phyloP scores from a whole-genome alignment of 30 jellyfish, hydroid and myxozoan genomes.

The Nemopilema nomurai region DNA sequence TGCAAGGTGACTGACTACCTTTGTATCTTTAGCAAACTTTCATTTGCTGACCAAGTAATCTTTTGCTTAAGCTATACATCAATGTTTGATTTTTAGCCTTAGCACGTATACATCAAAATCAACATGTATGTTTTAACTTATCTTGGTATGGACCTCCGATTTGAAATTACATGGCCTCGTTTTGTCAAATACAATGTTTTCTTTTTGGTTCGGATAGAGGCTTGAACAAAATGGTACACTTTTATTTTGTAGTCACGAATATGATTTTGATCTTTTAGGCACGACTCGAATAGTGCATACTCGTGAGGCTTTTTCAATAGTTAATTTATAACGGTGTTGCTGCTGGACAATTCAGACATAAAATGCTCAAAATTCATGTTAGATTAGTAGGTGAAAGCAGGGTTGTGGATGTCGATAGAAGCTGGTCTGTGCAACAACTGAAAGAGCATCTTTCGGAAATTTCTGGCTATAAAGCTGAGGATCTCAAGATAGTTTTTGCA shows the following conservation, averaged over 20 bases:
- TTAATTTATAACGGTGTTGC: background rate
- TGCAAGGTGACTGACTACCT: no score
- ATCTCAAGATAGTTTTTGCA: conserved; percentile 64
- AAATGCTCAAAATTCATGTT: conserved; percentile 25
- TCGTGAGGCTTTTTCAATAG: no score
- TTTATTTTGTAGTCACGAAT: background rate
- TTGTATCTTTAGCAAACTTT: no score
- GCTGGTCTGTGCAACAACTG: conserved; percentile 51
- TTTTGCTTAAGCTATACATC: no score
- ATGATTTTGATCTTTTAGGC: background rate
- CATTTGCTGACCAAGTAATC: no score
- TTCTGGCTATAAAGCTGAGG: conserved; percentile 22
- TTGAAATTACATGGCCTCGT: no score
- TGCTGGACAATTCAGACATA: background rate
- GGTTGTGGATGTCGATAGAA: conserved; percentile 25
- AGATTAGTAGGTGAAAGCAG: conserved; percentile 59
- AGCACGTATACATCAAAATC: no score
- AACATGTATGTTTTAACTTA: no score
- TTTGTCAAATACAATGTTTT: background rate
- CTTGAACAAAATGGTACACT: background rate
- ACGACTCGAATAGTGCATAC: background rate
- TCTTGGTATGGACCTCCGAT: no score
- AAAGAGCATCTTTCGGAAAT: conserved; percentile 29
- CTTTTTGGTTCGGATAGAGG: background rate
- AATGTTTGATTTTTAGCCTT: no score